phyloP scores from a whole-genome alignment of 2,113 vertebrate genomes.

The Psephotus haematonotus region DNA sequence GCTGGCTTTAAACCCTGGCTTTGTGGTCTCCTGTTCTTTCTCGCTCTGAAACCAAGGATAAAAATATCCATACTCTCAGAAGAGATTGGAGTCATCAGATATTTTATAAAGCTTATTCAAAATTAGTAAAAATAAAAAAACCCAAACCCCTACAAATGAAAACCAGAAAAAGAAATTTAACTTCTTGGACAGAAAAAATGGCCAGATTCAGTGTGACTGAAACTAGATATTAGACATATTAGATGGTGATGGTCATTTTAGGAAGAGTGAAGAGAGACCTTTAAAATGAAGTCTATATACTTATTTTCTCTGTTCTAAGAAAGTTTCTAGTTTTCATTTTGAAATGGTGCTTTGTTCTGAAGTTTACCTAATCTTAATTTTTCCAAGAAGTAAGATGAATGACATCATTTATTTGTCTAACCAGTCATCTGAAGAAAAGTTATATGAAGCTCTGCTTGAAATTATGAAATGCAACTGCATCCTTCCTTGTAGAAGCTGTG shows the following conservation, averaged over 20 bases:
- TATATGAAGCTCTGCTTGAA: not conserved
- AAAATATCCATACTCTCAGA: slow-evolving; percentile 6
- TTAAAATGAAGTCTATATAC: not conserved
- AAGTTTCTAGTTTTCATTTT: not conserved
- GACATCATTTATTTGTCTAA: not conserved
- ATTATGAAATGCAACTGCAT: not conserved
- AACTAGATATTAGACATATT: not conserved
- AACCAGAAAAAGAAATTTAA: not conserved
- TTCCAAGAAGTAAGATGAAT: not conserved
- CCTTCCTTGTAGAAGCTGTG: not conserved
- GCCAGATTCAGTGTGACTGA: not conserved
- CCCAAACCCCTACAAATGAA: not conserved
- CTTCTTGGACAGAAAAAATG: not conserved
- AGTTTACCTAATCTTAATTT: not conserved
- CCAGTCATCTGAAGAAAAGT: not conserved
- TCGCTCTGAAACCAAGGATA: not conserved
- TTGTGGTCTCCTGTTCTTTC: not conserved
- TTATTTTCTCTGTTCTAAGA: not conserved
- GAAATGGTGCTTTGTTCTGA: not conserved
- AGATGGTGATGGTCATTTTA: not conserved
- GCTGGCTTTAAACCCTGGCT: not conserved
- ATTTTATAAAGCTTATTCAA: not conserved
- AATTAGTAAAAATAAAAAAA: not conserved
- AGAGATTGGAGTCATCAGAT: not conserved
- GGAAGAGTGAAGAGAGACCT: not conserved